Conservation (phyloP, 2,888 invertebrate genomes). For the Drosophila kokeensis region DNA sequence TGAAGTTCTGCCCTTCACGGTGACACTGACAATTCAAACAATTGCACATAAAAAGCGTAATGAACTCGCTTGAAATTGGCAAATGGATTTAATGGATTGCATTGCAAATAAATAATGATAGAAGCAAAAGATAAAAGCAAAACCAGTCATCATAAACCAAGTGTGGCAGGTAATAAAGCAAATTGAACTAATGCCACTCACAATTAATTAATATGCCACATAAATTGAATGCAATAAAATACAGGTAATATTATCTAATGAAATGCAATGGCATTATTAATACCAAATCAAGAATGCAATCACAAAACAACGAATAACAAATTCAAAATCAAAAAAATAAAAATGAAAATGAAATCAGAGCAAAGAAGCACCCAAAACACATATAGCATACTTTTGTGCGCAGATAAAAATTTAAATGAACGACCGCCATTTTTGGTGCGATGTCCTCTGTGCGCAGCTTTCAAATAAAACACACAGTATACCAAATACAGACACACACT, state of each 20-base stretch:
- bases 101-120: conserved; percentile 59
- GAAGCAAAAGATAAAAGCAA: conserved; percentile 34
- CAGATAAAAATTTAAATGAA: conserved; percentile 59
- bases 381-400: conserved; percentile 64
- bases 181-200: conserved; percentile 14
- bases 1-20: conserved; percentile 29
- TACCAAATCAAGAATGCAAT: conserved; percentile 50
- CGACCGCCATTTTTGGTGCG: conserved; percentile 56
- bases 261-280: conserved; percentile 69
- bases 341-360: conserved; percentile 21
- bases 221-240: conserved; percentile 48
- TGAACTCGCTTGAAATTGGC: conserved; percentile 44
- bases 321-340: conserved; percentile 30
- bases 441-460: conserved; percentile 60
- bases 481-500: conserved; percentile 33
- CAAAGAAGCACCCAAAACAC: conserved; percentile 27
- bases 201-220: conserved; percentile 47
- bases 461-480: conserved; percentile 67
- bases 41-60: conserved; percentile 41
- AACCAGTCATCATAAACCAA: conserved; percentile 22
- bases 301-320: conserved; percentile 12
- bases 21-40: conserved; percentile 23
- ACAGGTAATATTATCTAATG: conserved; percentile 56
- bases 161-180: conserved; percentile 31
- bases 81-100: conserved; percentile 64